phyloP scores from a whole-genome alignment of 2,113 vertebrate species.

The Megaceryle maxima region DNA sequence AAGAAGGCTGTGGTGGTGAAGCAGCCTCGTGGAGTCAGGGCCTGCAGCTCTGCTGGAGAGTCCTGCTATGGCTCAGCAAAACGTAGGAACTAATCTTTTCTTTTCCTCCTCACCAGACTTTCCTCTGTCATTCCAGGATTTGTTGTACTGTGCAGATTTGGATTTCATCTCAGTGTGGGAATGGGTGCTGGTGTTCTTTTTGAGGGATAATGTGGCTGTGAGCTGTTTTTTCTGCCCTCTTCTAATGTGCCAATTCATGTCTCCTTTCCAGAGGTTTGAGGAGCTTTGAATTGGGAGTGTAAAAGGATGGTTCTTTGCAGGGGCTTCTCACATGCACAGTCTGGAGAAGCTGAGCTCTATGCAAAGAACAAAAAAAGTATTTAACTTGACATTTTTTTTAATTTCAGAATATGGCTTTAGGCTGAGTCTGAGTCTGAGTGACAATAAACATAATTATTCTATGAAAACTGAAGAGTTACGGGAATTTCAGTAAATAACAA shows the following conservation, averaged over 20 bases:
- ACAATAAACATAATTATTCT: neutral
- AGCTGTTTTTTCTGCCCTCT: neutral
- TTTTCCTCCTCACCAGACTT: neutral
- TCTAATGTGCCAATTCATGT: neutral
- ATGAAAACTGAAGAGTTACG: neutral
- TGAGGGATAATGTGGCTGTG: neutral
- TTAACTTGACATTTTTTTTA: neutral
- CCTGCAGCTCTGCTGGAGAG: neutral
- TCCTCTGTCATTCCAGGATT: neutral
- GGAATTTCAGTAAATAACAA: neutral
- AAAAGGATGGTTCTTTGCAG: neutral
- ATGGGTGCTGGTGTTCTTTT: neutral
- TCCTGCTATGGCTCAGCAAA: neutral
- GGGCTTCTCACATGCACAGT: neutral
- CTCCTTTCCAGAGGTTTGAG: neutral
- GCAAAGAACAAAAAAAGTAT: neutral
- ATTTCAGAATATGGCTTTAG: neutral
- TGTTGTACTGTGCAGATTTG: neutral
- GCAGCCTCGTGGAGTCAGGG: fast-evolving
- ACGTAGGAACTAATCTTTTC: neutral
- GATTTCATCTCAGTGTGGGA: neutral
- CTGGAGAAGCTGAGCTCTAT: neutral
- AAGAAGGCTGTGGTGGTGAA: neutral
- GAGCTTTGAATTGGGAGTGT: neutral
- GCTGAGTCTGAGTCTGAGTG: neutral